Evolutionary conservation across 1,140 invertebrate species (phyloP).

Genomic region (Paraescarpia echinospica): DNA sequence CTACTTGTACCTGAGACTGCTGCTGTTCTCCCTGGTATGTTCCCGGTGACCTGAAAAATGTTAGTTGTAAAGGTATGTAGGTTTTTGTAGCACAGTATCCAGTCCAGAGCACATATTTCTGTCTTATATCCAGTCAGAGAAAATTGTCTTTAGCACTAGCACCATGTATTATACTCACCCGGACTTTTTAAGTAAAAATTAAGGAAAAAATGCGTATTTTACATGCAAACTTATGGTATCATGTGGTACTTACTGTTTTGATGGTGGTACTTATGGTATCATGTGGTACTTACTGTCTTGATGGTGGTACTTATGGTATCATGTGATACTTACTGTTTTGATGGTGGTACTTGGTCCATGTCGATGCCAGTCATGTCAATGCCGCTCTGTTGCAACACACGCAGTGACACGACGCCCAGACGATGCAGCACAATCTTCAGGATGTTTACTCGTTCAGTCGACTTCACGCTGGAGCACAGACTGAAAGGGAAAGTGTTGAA

Average conservation of each 20-base stretch:
- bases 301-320: no score
- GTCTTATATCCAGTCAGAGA: no score
- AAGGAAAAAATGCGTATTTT: no score
- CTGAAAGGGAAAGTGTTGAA: neutral
- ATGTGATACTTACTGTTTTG: neutral
- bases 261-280: no score
- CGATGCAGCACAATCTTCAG: neutral
- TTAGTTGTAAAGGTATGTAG: no score
- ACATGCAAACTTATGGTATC: no score
- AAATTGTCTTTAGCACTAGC: no score
- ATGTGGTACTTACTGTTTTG: no score
- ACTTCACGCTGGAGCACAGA: neutral
- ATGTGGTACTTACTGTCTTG: neutral
- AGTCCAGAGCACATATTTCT: no score
- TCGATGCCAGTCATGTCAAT: neutral
- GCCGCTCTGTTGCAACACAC: neutral
- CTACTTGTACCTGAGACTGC: neutral
- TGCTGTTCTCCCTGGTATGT: neutral
- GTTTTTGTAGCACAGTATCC: no score
- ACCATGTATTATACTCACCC: no score
- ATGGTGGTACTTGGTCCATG: neutral
- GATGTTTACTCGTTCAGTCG: neutral
- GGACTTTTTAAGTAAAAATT: no score
- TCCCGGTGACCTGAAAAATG: neutral
- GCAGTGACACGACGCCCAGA: neutral